phyloP scores from a whole-genome alignment of 2,113 vertebrate species.

The Microcebus griseorufus region DNA sequence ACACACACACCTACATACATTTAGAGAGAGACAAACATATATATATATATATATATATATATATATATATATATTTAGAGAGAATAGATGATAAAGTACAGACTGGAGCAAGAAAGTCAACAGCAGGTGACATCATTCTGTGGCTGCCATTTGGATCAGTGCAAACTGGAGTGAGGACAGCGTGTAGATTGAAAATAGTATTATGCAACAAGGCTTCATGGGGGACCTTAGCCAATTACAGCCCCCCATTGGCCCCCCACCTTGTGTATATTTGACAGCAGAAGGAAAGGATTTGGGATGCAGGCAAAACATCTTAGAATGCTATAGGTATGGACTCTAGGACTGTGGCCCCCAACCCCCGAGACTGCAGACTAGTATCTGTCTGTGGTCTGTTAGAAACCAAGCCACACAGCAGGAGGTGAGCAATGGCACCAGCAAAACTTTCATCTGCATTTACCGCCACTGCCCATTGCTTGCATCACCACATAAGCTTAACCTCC shows the following conservation, averaged over 20 bases:
- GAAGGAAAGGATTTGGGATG: neutral
- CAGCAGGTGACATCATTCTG: neutral
- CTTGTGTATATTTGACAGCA: neutral
- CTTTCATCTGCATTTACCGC: too few relatives aligned
- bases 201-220: neutral
- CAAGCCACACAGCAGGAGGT: too few relatives aligned
- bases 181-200: neutral
- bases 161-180: neutral
- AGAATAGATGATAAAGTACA: neutral
- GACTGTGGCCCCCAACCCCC: neutral
- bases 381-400: too few relatives aligned
- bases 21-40: neutral
- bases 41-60: neutral
- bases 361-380: too few relatives aligned
- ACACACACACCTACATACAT: too few relatives aligned
- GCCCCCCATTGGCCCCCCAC: fast-evolving
- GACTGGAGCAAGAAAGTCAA: neutral
- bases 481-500: too few relatives aligned
- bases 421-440: too few relatives aligned
- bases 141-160: neutral
- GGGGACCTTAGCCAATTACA: neutral
- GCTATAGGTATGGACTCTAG: neutral
- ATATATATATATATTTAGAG: neutral
- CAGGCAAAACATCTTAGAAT: neutral
- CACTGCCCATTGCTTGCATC: too few relatives aligned